Evolutionary conservation across 2,888 invertebrate genomes (phyloP).

Genomic region (Liposcelis brunnea): DNA sequence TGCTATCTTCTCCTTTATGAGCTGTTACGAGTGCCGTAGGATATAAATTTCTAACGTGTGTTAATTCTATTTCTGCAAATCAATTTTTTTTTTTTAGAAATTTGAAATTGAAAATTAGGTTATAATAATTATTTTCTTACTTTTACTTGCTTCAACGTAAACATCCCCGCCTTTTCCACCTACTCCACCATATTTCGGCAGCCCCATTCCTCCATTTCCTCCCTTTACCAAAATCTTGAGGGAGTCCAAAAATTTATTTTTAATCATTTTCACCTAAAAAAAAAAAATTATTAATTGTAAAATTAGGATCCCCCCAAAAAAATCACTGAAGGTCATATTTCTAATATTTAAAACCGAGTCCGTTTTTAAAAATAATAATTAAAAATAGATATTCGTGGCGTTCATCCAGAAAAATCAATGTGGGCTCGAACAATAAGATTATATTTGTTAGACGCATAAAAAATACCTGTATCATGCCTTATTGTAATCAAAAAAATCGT

Average conservation of each 20-base stretch:
- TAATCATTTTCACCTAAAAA: background rate
- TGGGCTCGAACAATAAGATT: no score
- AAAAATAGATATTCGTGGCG: no score
- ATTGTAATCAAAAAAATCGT: no score
- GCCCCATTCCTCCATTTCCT: slow-evolving; percentile 65
- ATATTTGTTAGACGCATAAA: no score
- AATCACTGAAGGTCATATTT: background rate
- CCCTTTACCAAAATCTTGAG: slow-evolving; percentile 62
- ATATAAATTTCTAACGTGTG: slow-evolving; percentile 25
- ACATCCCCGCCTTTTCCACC: slow-evolving; percentile 88
- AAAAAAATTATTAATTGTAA: background rate
- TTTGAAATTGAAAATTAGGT: no score
- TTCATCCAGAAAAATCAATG: no score
- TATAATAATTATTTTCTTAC: no score
- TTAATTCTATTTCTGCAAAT: slow-evolving; percentile 20
- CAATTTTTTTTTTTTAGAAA: no score
- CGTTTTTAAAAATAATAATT: no score
- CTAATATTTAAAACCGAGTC: background rate
- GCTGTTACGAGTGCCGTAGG: slow-evolving; percentile 44
- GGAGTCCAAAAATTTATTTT: slow-evolving; percentile 50
- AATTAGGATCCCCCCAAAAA: background rate
- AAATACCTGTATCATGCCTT: no score
- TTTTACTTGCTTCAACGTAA: slow-evolving; percentile 47
- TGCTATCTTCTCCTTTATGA: slow-evolving; percentile 56
- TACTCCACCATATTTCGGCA: slow-evolving; percentile 67